Evolutionary conservation across 2,113 vertebrate genomes (phyloP).

Genomic region (Rhodinocichla rosea): DNA sequence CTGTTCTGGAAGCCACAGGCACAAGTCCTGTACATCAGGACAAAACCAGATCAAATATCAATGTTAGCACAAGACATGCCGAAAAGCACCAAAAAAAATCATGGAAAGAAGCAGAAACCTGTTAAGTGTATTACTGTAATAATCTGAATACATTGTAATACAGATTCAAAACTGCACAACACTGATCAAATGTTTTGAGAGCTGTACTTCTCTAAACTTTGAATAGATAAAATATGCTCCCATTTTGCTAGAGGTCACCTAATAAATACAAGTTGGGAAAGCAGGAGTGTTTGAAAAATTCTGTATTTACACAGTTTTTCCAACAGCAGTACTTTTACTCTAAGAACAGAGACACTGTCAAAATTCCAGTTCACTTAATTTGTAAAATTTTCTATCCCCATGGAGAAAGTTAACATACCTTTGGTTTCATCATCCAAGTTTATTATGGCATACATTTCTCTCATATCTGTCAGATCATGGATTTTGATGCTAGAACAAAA

Average conservation of each 20-base stretch:
- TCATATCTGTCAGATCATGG: constrained; percentile 91
- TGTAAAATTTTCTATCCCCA: neutral
- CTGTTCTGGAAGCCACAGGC: neutral
- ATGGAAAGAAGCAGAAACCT: neutral
- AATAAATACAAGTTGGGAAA: neutral
- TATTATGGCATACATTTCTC: constrained; percentile 91
- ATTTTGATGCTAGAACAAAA: constrained; percentile 89
- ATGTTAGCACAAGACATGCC: neutral
- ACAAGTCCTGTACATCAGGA: neutral
- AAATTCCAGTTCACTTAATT: neutral
- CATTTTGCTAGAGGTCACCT: neutral
- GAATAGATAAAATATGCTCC: neutral
- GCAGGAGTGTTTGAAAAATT: neutral
- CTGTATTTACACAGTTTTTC: neutral
- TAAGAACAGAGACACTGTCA: neutral
- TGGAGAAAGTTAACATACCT: constrained; percentile 75
- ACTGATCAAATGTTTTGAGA: neutral
- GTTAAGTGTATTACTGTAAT: neutral
- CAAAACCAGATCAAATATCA: neutral
- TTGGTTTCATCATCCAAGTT: constrained; percentile 95
- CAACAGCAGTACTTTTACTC: neutral
- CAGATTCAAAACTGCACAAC: neutral
- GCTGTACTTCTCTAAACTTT: neutral
- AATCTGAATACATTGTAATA: neutral
- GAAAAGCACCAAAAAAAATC: neutral